Evolutionary conservation across 2,888 invertebrate genomes (phyloP).

Genomic region (Rosalia funebris): DNA sequence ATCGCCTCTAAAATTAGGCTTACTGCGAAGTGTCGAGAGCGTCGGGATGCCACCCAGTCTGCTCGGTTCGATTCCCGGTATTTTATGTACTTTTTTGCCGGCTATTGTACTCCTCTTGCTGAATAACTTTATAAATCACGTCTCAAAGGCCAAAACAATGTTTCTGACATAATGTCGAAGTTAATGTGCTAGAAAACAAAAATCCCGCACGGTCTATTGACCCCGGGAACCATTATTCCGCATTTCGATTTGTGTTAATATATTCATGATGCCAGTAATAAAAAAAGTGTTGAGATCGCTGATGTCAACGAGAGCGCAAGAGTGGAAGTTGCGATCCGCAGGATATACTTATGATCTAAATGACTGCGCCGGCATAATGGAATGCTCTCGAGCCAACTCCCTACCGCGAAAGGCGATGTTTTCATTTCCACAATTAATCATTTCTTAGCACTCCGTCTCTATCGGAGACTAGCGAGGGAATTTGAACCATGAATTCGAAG

Average conservation of each 20-base stretch:
- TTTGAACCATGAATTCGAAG: slow-evolving; percentile 26
- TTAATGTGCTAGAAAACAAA: not conserved
- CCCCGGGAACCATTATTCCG: not conserved
- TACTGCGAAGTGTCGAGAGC: no score
- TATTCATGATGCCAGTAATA: slow-evolving; percentile 9
- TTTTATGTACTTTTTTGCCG: no score
- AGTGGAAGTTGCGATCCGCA: slow-evolving; percentile 43
- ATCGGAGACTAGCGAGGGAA: slow-evolving; percentile 41
- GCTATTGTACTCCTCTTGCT: no score
- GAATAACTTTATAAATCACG: not conserved
- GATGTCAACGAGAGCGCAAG: slow-evolving; percentile 42
- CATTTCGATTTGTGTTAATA: slow-evolving; percentile 3
- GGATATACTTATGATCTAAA: slow-evolving; percentile 46
- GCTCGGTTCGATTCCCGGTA: no score
- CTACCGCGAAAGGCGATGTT: slow-evolving; percentile 43
- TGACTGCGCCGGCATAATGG: slow-evolving; percentile 46
- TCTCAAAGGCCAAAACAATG: not conserved
- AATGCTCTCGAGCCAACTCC: slow-evolving; percentile 42
- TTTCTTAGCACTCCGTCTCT: slow-evolving; percentile 39
- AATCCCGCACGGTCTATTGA: not conserved
- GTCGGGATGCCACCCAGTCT: no score
- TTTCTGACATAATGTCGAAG: not conserved
- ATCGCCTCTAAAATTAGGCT: no score
- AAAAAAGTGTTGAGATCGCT: slow-evolving; percentile 15
- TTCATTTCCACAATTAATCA: slow-evolving; percentile 48